Evolutionary conservation across 2,113 vertebrate species (phyloP).

Genomic region (Microtus ochrogaster): DNA sequence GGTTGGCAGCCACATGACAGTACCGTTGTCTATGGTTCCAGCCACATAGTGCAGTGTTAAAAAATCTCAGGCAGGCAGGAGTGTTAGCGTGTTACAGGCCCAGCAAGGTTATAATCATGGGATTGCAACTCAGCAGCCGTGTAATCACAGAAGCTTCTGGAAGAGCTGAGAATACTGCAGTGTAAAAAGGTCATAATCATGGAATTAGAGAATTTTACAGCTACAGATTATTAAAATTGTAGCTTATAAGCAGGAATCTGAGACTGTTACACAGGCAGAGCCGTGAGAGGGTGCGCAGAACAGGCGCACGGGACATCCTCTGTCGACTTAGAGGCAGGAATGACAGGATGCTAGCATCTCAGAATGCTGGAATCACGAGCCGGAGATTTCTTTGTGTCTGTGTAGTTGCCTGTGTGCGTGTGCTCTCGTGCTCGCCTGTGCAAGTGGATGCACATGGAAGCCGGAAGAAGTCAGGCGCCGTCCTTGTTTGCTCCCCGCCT

Average conservation of each 20-base stretch:
- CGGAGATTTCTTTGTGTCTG: background rate
- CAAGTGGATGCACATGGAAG: background rate
- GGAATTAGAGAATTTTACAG: slow-evolving; percentile 52
- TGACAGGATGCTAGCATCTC: background rate
- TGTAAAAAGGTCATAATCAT: slow-evolving; percentile 49
- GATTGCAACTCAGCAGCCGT: slow-evolving; percentile 42
- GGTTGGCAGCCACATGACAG: background rate
- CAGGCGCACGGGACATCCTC: background rate
- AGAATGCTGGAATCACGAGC: background rate
- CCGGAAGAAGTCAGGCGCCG: background rate
- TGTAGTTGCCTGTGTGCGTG: too few species aligned
- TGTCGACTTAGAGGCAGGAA: background rate
- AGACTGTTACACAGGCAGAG: background rate
- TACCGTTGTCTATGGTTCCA: fast-evolving
- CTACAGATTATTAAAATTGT: slow-evolving; percentile 44
- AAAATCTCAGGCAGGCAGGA: slow-evolving; percentile 15
- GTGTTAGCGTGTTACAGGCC: slow-evolving; percentile 11
- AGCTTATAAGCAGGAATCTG: slow-evolving; percentile 26
- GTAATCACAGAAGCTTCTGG: slow-evolving; percentile 45
- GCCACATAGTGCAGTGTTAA: slow-evolving; percentile 17
- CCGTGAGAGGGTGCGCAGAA: background rate
- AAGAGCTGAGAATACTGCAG: slow-evolving; percentile 38
- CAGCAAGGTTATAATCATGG: slow-evolving; percentile 69
- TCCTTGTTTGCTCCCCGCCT: background rate
- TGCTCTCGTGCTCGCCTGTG: background rate